Evolutionary conservation across 1,140 invertebrate genomes (phyloP), one percentile per base, ranked within the genome.

Genomic region (Chironomus striatipennis): DNA sequence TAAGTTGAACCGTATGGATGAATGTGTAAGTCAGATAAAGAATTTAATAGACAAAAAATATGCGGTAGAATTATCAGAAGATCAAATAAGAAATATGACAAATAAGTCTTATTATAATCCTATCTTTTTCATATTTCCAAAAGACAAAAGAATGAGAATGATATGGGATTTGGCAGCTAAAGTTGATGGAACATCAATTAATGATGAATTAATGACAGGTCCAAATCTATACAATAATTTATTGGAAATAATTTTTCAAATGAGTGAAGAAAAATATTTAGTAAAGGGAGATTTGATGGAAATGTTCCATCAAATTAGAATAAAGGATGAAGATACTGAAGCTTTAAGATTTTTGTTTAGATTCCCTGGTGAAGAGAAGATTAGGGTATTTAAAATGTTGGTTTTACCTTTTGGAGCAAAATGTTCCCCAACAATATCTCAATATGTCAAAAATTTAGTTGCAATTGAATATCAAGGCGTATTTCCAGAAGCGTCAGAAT

Each of bases 231-330:
- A 78, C 0, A 76, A 78, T 7, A 77, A 75, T 15, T 43, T 81
- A 5, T 72, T 75, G 18, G 73, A 76, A 7, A 77, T 80, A 47
- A 17, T 82, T 0, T 72, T 79, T 6, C 72, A 77, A 4, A 82
- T 81, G 73, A 74, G 80, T 74, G 64, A 64, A n/a, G 75, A 79
- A 42, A 20, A 24, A n/a, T 74, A 79, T 18, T 77, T 77, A 24
- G 42, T 81, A 15, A 77, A 75, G 20, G 76, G 78, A 8, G 81
- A 81, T 73, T 78, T 80, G 42, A 74, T 21, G 1, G 77, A 77
- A 65, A 79, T 79, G 77, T 81, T 78, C 73, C 75, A 79, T 9
- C 77, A 77, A 42, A 76, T 79, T 17, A 34, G 18, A 15, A 76
- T 80, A 12, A 64, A 75, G 65, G 9, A 74, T 7, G 74, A 77